A percentile compares a stretch with the other conserved stretches of the same genome.
Evolutionary conservation across 2,888 invertebrate species (phyloP).

Genomic region (Hipparchia sbordonii): DNA sequence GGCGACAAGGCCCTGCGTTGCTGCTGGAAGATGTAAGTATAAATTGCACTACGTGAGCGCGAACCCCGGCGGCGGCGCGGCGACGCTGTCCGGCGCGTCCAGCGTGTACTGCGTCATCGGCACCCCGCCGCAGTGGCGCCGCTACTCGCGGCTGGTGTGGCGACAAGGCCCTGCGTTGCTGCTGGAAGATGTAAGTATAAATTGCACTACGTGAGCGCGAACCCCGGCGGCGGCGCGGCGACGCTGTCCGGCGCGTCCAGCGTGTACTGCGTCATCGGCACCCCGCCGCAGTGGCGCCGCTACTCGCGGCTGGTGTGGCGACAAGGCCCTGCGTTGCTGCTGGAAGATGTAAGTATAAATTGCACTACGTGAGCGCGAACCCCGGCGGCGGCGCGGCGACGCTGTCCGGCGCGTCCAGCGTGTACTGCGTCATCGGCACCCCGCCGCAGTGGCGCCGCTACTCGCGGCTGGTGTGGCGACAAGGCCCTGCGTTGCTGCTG

Average conservation of each 20-base stretch:
- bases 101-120: slow-evolving; percentile 97
- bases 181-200: slow-evolving; percentile 91
- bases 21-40: slow-evolving; percentile 93
- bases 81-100: slow-evolving; percentile 92
- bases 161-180: slow-evolving; percentile 97
- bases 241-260: slow-evolving; percentile 93
- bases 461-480: slow-evolving; percentile 96
- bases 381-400: slow-evolving; percentile 95
- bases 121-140: slow-evolving; percentile 96
- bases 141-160: slow-evolving; percentile 95
- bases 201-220: slow-evolving; percentile 96
- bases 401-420: slow-evolving; percentile 92
- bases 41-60: slow-evolving; percentile 95
- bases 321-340: slow-evolving; percentile 96
- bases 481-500: slow-evolving; percentile 96
- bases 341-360: slow-evolving; percentile 91
- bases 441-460: slow-evolving; percentile 97
- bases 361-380: slow-evolving; percentile 96
- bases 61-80: slow-evolving; percentile 94
- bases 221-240: slow-evolving; percentile 94
- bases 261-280: slow-evolving; percentile 96
- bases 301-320: slow-evolving; percentile 96
- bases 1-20: slow-evolving; percentile 98
- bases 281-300: slow-evolving; percentile 96
- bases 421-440: slow-evolving; percentile 97